A percentile compares a stretch with the other conserved stretches of the same genome.
These are phyloP conservation scores for Diabrotica balteata DNA, from an alignment of 2,888 invertebrate species.

Conservation along the genomic window DNA sequence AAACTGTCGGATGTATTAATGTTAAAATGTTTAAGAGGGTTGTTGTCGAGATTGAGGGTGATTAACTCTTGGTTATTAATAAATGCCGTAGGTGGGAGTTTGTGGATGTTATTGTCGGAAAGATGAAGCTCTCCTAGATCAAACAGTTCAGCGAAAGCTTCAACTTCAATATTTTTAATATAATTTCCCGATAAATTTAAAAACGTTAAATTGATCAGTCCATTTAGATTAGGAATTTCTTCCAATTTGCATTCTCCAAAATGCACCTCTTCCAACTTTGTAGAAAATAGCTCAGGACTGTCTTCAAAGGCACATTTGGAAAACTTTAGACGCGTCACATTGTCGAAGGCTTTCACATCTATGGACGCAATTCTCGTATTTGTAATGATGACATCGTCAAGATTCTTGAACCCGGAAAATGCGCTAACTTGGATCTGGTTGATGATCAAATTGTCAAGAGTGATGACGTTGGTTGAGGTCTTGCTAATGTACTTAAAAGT, in stretches of 20 bases:
- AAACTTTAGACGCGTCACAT: constrained; percentile 65
- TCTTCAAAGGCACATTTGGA: constrained; percentile 48
- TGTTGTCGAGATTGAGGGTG: constrained; percentile 73
- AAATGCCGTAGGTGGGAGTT: constrained; percentile 71
- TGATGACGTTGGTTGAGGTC: constrained; percentile 40
- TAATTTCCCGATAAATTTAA: constrained; percentile 74
- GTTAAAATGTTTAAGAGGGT: constrained; percentile 70
- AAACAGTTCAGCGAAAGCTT: constrained; percentile 68
- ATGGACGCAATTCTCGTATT: constrained; percentile 72
- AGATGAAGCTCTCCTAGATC: constrained; percentile 76
- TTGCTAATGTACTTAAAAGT: constrained; percentile 42
- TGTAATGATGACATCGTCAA: constrained; percentile 74
- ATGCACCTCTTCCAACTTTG: constrained; percentile 69
- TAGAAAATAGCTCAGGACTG: constrained; percentile 45
- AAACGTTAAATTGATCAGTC: constrained; percentile 63
- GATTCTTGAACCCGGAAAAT: constrained; percentile 71
- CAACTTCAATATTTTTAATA: constrained; percentile 67
- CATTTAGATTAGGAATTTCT: constrained; percentile 64
- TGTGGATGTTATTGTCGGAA: constrained; percentile 72
- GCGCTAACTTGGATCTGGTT: constrained; percentile 71
- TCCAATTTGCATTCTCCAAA: constrained; percentile 74
- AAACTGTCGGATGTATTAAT: constrained; percentile 70
- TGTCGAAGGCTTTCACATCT: constrained; percentile 73
- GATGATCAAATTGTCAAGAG: constrained; percentile 62
- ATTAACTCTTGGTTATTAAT: constrained; percentile 71